Conservation (phyloP, 2,888 invertebrate genomes). For the Mesorhabditis belari region DNA sequence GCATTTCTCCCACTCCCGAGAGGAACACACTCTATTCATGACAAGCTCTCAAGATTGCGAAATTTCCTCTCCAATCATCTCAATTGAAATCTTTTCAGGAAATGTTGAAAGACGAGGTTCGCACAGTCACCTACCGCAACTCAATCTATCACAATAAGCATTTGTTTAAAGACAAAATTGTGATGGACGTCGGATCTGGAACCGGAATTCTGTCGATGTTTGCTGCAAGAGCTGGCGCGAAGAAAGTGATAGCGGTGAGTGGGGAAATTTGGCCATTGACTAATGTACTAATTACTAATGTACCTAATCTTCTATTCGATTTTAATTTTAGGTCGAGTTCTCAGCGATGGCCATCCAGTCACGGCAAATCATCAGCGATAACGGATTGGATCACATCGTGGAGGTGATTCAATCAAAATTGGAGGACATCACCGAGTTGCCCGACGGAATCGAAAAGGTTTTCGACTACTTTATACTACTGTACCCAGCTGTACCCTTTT, state of each 20-base stretch:
- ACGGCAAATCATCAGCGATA: conserved; percentile 76
- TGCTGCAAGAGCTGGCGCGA: conserved; percentile 95
- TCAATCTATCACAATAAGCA: conserved; percentile 96
- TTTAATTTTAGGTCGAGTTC: conserved; percentile 70
- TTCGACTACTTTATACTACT: too few species aligned
- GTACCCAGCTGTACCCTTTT: too few species aligned
- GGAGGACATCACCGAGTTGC: conserved; percentile 80
- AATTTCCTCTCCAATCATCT: background rate
- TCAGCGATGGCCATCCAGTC: conserved; percentile 98
- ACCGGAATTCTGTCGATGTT: conserved; percentile 99
- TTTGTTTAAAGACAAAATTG: conserved; percentile 74
- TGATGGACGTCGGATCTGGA: conserved; percentile 95
- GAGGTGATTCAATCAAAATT: conserved; percentile 64
- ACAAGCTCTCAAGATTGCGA: background rate
- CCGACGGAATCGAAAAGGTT: conserved; percentile 71
- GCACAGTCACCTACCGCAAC: conserved; percentile 93
- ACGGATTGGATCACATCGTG: conserved; percentile 56
- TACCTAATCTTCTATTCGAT: too few species aligned
- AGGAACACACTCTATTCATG: too few species aligned
- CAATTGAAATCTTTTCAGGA: conserved; percentile 61
- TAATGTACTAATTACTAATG: too few species aligned
- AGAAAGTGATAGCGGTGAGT: conserved; percentile 75
- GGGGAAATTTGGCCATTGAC: too few species aligned
- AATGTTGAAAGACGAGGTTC: conserved; percentile 98
- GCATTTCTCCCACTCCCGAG: too few species aligned